Conservation (phyloP, 2,797 vertebrate species). For the Manis crassicaudata region DNA sequence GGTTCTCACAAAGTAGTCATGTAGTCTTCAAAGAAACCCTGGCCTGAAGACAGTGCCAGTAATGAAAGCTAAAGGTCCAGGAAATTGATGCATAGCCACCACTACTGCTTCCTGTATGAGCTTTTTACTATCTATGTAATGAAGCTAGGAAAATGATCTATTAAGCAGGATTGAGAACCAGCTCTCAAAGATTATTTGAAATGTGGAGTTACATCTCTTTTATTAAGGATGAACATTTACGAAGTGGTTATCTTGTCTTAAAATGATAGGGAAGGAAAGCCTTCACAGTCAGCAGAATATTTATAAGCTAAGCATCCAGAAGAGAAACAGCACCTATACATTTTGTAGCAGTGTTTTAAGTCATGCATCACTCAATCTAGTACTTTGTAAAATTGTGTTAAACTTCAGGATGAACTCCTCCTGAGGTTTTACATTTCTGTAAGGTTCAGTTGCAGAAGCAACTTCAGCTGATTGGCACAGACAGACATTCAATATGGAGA, state of each 20-base stretch:
- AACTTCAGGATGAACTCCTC: not conserved
- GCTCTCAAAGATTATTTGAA: not conserved
- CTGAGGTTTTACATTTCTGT: not conserved
- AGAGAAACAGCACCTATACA: not conserved
- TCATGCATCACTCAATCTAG: not conserved
- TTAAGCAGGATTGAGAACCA: not conserved
- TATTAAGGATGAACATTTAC: not conserved
- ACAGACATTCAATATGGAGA: not conserved
- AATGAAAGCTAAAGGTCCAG: not conserved
- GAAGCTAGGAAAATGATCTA: not conserved
- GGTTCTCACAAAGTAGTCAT: not conserved
- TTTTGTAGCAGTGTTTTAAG: not conserved
- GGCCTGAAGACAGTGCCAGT: not conserved
- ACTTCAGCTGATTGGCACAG: not conserved
- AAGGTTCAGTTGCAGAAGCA: not conserved
- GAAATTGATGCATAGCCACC: not conserved
- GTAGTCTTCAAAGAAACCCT: not conserved
- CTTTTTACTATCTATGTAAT: not conserved
- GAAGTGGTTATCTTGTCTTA: not conserved
- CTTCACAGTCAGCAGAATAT: not conserved
- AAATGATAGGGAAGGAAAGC: not conserved
- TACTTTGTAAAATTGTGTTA: not conserved
- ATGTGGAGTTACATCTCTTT: not conserved
- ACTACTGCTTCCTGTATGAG: rapidly evolving
- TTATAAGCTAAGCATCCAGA: not conserved